phyloP scores from a whole-genome alignment of 2,888 invertebrate species.

The Elysia crispata region DNA sequence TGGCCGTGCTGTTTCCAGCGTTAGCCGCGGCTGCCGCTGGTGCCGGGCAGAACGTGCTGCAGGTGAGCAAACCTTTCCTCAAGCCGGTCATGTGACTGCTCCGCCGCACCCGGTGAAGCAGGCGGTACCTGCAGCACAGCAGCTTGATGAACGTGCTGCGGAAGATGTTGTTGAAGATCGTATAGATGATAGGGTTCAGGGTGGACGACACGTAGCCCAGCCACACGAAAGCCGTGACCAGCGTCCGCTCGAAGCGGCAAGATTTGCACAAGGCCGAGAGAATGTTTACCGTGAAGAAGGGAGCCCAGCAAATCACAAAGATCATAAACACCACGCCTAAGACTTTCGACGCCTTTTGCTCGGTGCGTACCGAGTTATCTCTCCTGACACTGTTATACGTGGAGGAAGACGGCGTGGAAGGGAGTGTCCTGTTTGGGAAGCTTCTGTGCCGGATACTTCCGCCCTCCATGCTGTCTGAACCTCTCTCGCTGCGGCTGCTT shows the following conservation, averaged over 20 bases:
- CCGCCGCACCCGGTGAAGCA: conserved; percentile 62
- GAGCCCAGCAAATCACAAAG: conserved; percentile 77
- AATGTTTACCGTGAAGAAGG: conserved; percentile 76
- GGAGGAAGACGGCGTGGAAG: conserved; percentile 24
- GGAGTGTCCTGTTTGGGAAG: background rate
- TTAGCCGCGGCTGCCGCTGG: conserved; percentile 12
- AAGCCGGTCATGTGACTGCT: conserved; percentile 48
- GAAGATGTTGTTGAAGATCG: conserved; percentile 77
- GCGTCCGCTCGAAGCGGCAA: conserved; percentile 81
- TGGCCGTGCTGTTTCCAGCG: conserved; percentile 29
- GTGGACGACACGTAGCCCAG: conserved; percentile 76
- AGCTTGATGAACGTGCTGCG: conserved; percentile 74
- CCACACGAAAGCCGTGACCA: conserved; percentile 76
- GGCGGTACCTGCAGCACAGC: conserved; percentile 68
- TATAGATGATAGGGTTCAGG: conserved; percentile 77
- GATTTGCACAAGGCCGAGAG: conserved; percentile 83
- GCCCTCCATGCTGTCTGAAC: background rate
- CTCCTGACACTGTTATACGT: conserved; percentile 45
- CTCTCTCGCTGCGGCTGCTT: background rate
- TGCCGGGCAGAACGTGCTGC: conserved; percentile 28
- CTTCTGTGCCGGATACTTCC: background rate
- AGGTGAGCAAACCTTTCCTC: conserved; percentile 41
- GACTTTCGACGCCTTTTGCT: conserved; percentile 96
- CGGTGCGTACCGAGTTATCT: conserved; percentile 82
- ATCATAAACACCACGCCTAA: conserved; percentile 76